These are phyloP conservation scores for Crambe crambe DNA, from an alignment of 37 sponge, comb jelly and placozoan genomes.

Conservation along the genomic window DNA sequence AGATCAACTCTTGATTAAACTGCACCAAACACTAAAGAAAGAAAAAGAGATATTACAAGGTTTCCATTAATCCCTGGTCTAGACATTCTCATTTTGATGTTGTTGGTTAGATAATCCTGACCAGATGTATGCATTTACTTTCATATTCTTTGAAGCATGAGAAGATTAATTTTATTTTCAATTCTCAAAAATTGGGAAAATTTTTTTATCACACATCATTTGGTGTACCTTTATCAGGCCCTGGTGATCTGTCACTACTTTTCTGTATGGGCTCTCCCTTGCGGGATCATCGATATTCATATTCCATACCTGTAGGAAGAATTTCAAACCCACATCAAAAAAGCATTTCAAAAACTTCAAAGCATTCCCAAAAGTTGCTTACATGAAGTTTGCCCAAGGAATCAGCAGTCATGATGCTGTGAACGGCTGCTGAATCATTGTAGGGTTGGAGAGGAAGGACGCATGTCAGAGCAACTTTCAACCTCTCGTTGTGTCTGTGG, in stretches of 20 bases:
- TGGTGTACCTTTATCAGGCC: constrained; percentile 57
- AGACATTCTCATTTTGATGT: no score
- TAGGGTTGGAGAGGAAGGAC: constrained; percentile 23
- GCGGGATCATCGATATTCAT: constrained; percentile 21
- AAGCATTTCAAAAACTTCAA: no score
- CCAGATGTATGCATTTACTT: no score
- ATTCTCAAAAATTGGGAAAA: no score
- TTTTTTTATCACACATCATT: no score
- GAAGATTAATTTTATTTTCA: no score
- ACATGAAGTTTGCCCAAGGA: not conserved
- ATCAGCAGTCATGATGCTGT: constrained; percentile 39
- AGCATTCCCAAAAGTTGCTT: no score
- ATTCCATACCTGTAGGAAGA: constrained; percentile 40
- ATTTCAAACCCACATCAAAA: no score
- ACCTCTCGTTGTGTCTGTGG: constrained; percentile 8
- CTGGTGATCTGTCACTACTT: constrained; percentile 42
- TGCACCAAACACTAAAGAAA: constrained; percentile 41
- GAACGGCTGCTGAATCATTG: constrained; percentile 24
- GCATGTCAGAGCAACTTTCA: constrained; percentile 11
- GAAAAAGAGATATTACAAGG: not conserved
- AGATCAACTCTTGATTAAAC: constrained; percentile 42
- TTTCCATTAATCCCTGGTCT: no score
- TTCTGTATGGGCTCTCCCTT: constrained; percentile 7
- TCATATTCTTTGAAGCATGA: no score
- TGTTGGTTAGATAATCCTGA: no score